phyloP scores from a whole-genome alignment of 1,140 invertebrate species.

The Pomacea maculata region DNA sequence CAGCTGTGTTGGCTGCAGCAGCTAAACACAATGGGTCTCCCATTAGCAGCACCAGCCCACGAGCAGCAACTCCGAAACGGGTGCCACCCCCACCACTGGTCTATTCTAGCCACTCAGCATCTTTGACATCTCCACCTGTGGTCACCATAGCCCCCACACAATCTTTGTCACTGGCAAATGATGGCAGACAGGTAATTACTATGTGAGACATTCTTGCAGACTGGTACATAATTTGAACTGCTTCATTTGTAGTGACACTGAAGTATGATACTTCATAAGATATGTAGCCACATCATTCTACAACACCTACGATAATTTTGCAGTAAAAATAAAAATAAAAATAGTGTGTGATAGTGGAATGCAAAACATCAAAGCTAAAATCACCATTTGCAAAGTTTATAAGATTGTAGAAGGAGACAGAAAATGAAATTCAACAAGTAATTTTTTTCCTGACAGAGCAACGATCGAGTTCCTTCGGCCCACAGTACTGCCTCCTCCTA shows the following conservation, averaged over 20 bases:
- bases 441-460: constrained; percentile 37
- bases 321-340: no score
- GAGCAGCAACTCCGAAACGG: constrained; percentile 54
- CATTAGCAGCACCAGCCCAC: constrained; percentile 48
- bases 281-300: no score
- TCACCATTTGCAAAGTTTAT: no score
- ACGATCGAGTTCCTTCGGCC: constrained; percentile 46
- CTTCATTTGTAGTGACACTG: no score
- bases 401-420: no score
- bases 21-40: constrained; percentile 34
- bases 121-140: constrained; percentile 62
- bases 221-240: no score
- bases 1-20: constrained; percentile 9
- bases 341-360: no score
- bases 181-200: constrained; percentile 44
- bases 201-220: no score
- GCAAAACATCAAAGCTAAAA: no score
- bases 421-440: background rate
- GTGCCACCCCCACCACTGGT: constrained; percentile 48
- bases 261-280: no score
- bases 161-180: constrained; percentile 42
- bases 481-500: constrained; percentile 51
- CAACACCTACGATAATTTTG: no score
- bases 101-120: constrained; percentile 43
- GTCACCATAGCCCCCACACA: constrained; percentile 67